A percentile compares a stretch with the other conserved stretches of the same genome.
Evolutionary conservation across 2,888 invertebrate genomes (phyloP).

Genomic region (Pseudanteris insignis): DNA sequence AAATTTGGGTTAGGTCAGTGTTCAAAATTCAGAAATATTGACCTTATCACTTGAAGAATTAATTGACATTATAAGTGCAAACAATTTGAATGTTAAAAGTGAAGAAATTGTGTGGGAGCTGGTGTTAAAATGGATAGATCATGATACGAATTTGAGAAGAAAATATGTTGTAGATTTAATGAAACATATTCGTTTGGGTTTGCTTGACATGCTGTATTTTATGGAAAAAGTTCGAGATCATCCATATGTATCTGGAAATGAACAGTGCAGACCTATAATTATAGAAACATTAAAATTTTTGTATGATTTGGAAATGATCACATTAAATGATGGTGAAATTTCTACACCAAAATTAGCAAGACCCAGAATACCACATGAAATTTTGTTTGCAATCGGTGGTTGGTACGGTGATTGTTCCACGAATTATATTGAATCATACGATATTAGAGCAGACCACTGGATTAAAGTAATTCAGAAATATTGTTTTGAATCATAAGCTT

Average conservation of each 20-base stretch:
- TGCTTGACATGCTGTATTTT: constrained; percentile 89
- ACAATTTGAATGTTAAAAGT: constrained; percentile 86
- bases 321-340: constrained; percentile 81
- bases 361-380: constrained; percentile 87
- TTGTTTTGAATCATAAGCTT: too few species aligned
- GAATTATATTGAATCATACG: constrained; percentile 84
- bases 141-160: constrained; percentile 77
- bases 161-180: constrained; percentile 80
- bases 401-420: constrained; percentile 73
- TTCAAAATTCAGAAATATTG: constrained; percentile 79
- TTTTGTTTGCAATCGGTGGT: constrained; percentile 85
- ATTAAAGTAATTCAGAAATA: constrained; percentile 71
- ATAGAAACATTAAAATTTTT: constrained; percentile 91
- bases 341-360: constrained; percentile 85
- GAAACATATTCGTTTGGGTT: constrained; percentile 81
- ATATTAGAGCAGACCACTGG: constrained; percentile 90
- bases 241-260: constrained; percentile 83
- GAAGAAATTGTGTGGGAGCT: constrained; percentile 90
- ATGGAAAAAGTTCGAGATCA: constrained; percentile 90
- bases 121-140: constrained; percentile 86
- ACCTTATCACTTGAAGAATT: constrained; percentile 78
- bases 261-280: constrained; percentile 85
- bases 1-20: constrained; percentile 73
- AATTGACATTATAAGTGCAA: constrained; percentile 79
- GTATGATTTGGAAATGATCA: constrained; percentile 90